A percentile compares a stretch with the other conserved stretches of the same genome.
These are phyloP conservation scores for Acleris laterana DNA, from an alignment of 2,888 invertebrate species.

Conservation along the genomic window DNA sequence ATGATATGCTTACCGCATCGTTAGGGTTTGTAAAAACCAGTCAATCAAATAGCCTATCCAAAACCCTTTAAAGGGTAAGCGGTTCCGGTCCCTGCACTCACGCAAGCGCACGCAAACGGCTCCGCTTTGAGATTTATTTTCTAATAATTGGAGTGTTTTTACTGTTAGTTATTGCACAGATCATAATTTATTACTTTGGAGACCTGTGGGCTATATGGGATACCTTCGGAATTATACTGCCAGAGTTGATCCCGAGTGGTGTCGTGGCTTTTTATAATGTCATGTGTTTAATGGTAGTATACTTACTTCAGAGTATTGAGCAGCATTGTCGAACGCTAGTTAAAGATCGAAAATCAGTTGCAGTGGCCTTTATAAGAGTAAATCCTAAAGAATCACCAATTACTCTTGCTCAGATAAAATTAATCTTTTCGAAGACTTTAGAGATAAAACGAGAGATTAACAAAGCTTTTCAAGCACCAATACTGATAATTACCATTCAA, in stretches of 20 bases:
- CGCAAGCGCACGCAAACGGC: no score
- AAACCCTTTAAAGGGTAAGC: no score
- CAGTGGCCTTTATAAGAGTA: neutral
- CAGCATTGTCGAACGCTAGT: slow-evolving; percentile 5
- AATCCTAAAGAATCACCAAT: neutral
- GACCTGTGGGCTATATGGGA: neutral
- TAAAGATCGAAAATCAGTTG: neutral
- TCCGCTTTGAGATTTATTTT: neutral
- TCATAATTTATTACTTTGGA: neutral
- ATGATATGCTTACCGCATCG: no score
- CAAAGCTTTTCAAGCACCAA: slow-evolving; percentile 7
- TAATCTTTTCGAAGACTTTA: slow-evolving; percentile 1
- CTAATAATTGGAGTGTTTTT: neutral
- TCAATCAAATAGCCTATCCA: no score
- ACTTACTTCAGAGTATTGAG: slow-evolving; percentile 2
- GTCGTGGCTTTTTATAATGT: slow-evolving; percentile 4
- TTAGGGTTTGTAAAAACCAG: no score
- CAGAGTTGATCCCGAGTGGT: slow-evolving; percentile 6
- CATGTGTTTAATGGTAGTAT: neutral
- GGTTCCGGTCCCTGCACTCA: no score
- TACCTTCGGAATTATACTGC: neutral
- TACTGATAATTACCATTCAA: slow-evolving; percentile 4
- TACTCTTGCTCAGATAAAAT: slow-evolving; percentile 1
- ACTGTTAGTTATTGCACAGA: neutral
- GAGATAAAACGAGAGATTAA: slow-evolving; percentile 7